Evolutionary conservation across 1,140 invertebrate species (phyloP), one percentile per base, ranked within the genome.

Genomic region (Diplogasteroides magnus): DNA sequence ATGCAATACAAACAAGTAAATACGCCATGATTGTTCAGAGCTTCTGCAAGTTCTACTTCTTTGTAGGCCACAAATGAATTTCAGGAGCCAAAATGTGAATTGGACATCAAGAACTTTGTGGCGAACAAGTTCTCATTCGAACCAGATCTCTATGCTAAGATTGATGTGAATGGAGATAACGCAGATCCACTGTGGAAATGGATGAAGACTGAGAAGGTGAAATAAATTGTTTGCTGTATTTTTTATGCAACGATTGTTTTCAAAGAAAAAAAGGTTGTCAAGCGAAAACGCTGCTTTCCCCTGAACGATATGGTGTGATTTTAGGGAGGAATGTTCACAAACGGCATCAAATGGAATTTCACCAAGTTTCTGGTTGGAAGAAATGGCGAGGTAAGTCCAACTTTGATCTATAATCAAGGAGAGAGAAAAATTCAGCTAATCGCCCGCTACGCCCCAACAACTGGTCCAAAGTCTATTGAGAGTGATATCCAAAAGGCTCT

Each of bases 271-370:
- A n/a, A n/a, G n/a, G n/a, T 61, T 61, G 60, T 0, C 60, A 61
- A 61, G 19, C 19, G 14, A 23, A 61, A 15, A 19, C n/a, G 14
- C n/a, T 0, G 14, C 0, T 61, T 61, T 61, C 27, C 26, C 26
- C 60, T 26, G 0, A 25, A 61, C 15, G 27, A 1, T 61, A 61
- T 61, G 26, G 0, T 0, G 25, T 19, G 0, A 15, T 64, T 64
- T 32, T 48, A 66, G 73, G 72, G 76, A 61, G 85, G 86, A 55
- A 82, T 81, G 27, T 59, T 81, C 23, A 77, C 68, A 72, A 73
- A 19, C n/a, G n/a, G n/a, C n/a, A 79, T 78, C 74, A 96, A 97
- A 82, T 97, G 94, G 94, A 98, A 97, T 84, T 97, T 97, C 77
- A 91, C 91, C 2, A 97, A 97, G 82, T 98, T 97, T 83, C 86